Conservation (phyloP, 2,888 invertebrate species). For the Idaea dimidiata region DNA sequence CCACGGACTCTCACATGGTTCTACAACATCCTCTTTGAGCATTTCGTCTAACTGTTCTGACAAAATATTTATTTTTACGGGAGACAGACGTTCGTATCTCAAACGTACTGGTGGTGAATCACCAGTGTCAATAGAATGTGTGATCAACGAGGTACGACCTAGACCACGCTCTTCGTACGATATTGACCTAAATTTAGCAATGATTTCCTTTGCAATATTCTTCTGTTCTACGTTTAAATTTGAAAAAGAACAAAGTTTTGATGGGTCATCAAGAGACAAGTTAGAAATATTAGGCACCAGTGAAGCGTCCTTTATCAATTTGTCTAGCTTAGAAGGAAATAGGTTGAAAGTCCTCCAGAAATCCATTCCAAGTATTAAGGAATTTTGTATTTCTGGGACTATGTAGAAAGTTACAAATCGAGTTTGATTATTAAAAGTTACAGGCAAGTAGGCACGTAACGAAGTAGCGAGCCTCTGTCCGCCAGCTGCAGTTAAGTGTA, state of each 20-base stretch:
- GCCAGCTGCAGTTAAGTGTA: too few relatives aligned
- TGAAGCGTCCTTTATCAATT: too few relatives aligned
- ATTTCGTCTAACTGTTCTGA: conserved; percentile 31
- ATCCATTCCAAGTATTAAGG: conserved; percentile 15
- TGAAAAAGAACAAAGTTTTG: too few relatives aligned
- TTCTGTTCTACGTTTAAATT: too few relatives aligned
- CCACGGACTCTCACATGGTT: conserved; percentile 33
- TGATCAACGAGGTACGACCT: conserved; percentile 25
- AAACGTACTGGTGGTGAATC: conserved; percentile 30
- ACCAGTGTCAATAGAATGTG: conserved; percentile 31
- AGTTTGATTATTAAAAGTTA: too few relatives aligned
- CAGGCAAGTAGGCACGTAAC: too few relatives aligned
- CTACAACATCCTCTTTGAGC: conserved; percentile 25
- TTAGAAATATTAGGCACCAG: too few relatives aligned
- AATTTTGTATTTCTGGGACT: conserved; percentile 10
- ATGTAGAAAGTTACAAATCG: conserved; percentile 5
- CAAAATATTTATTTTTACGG: conserved; percentile 26
- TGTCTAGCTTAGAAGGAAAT: too few relatives aligned
- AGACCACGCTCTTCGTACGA: conserved; percentile 12
- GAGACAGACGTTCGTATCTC: conserved; percentile 31
- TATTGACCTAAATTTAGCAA: conserved; percentile 19
- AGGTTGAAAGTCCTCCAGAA: conserved; percentile 14
- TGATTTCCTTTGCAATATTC: conserved; percentile 18
- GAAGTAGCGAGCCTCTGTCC: too few relatives aligned
- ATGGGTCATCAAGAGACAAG: too few relatives aligned